Conservation (phyloP, 1,140 invertebrate species). For the Drosophila insularis region DNA sequence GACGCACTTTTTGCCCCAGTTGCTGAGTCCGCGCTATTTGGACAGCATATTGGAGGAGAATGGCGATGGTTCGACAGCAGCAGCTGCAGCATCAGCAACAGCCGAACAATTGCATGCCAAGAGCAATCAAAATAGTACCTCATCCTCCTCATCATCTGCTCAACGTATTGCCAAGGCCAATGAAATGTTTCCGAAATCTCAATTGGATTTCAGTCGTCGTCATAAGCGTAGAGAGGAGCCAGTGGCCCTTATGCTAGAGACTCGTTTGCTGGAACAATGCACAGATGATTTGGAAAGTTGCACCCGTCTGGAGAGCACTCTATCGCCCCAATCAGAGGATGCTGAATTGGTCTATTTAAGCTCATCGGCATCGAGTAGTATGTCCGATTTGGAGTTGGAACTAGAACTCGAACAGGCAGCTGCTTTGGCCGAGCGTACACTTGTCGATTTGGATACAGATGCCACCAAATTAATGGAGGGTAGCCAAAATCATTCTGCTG, state of each 20-base stretch:
- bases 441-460: conserved; percentile 72
- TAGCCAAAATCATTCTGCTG: conserved; percentile 34
- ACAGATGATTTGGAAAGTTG: conserved; percentile 63
- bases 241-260: conserved; percentile 60
- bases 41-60: conserved; percentile 86
- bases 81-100: conserved; percentile 38
- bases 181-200: conserved; percentile 67
- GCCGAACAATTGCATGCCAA: background rate
- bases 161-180: conserved; percentile 47
- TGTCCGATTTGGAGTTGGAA: conserved; percentile 70
- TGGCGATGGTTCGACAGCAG: conserved; percentile 80
- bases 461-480: conserved; percentile 50
- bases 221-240: conserved; percentile 73
- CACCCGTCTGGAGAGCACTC: conserved; percentile 53
- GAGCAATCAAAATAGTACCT: conserved; percentile 23
- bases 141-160: conserved; percentile 14
- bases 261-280: conserved; percentile 67
- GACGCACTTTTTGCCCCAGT: conserved; percentile 84
- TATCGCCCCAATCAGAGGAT: conserved; percentile 66
- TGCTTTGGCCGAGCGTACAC: conserved; percentile 54
- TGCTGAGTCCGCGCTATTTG: conserved; percentile 84
- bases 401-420: conserved; percentile 67
- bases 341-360: conserved; percentile 76
- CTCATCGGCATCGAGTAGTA: conserved; percentile 75
- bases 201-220: conserved; percentile 65